Evolutionary conservation across 2,888 invertebrate species (phyloP), one percentile per base, ranked within the genome.

Genomic region (Troglohyphantes excavatus): DNA sequence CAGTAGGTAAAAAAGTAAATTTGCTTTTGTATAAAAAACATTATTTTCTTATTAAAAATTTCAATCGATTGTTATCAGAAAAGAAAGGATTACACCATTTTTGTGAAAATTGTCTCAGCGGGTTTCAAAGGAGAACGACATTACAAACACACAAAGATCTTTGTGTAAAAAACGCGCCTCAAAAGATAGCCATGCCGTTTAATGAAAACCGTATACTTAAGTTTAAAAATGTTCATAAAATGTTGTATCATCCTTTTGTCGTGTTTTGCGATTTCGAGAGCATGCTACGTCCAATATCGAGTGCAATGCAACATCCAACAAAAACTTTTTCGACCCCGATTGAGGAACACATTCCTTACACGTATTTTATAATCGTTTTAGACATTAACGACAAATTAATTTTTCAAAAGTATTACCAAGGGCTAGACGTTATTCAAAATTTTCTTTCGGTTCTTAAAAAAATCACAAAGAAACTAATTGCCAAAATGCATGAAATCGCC

Each of bases 41-140:
- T 63, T 78, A 39, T 78, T 63, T 59, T 21, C 17, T 78, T 19
- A 76, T 76, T 19, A 61, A 21, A 63, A 76, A 76, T 61, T 76
- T 33, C 2, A 61, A 63, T 2, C 61, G 63, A 63, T 29, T 29
- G 9, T 19, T 78, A 13, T 13, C 19, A 5, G 17, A 21, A 23
- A 59, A 75, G 27, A 13, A 27, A n/a, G 53, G 26, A 2, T 17
- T 53, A 17, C 23, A 59, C 17, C 5, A 59, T n/a, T 61, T n/a
- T 29, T 59, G 75, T 27, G n/a, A 27, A n/a, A 27, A 59, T 19
- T 75, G 59, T 59, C 17, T 75, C 17, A 17, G 26, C 26, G 59
- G 59, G 17, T 75, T 75, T 53, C 13, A 17, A n/a, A 53, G 75
- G 2, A 13, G 13, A 2, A n/a, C 53, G n/a, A 75, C 75, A 13